These are phyloP conservation scores for Helicolenus hilgendorfi DNA, from an alignment of 2,797 vertebrate species.

Conservation along the genomic window DNA sequence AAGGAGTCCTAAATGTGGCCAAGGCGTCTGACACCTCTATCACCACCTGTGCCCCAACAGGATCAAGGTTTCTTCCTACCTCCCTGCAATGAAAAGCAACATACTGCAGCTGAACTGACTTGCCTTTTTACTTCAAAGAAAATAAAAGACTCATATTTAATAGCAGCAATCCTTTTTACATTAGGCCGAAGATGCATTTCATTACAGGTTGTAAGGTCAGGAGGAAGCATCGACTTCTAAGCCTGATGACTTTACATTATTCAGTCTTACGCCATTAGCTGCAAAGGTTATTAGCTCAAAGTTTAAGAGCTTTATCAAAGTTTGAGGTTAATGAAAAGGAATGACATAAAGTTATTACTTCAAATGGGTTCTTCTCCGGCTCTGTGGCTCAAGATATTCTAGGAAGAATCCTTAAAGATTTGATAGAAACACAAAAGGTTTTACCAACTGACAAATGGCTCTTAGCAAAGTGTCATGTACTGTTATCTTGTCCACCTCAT, in stretches of 20 bases:
- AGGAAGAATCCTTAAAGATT: conserved; percentile 10
- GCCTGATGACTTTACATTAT: conserved; percentile 61
- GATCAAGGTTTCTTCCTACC: neutral
- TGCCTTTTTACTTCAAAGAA: neutral
- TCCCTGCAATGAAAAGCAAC: neutral
- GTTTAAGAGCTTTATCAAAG: conserved; percentile 61
- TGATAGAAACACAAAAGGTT: conserved; percentile 29
- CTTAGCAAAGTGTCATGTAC: neutral
- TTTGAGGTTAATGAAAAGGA: conserved; percentile 62
- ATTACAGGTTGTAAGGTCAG: conserved; percentile 61
- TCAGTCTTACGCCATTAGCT: conserved; percentile 63
- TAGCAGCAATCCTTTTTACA: conserved; percentile 23
- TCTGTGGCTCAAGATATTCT: conserved; percentile 34
- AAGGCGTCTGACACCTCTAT: conserved; percentile 24
- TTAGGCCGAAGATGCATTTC: conserved; percentile 57
- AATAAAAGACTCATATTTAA: conserved; percentile 36
- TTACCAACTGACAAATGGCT: conserved; percentile 21
- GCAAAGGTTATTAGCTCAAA: conserved; percentile 61
- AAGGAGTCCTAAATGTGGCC: conserved; percentile 21
- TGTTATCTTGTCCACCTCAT: neutral
- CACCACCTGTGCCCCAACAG: neutral
- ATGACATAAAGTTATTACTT: conserved; percentile 39
- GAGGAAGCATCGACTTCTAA: conserved; percentile 39
- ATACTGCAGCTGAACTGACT: neutral
- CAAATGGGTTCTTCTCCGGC: conserved; percentile 23